phyloP scores from a whole-genome alignment of 2,888 invertebrate genomes.

The Stegana nigrithorax region DNA sequence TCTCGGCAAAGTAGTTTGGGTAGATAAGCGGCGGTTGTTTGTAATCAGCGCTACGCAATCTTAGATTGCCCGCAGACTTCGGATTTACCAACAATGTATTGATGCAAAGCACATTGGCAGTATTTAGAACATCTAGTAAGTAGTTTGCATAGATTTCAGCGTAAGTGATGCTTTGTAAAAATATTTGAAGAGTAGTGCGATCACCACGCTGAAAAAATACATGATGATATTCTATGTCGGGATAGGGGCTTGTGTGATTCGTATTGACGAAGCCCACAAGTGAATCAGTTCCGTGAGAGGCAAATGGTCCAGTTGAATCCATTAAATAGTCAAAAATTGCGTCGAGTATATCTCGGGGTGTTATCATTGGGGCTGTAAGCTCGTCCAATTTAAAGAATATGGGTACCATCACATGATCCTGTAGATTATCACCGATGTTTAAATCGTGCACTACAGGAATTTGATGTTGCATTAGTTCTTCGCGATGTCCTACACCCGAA shows the following conservation, averaged over 20 bases:
- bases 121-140: slow-evolving; percentile 29
- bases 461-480: slow-evolving; percentile 35
- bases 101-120: slow-evolving; percentile 62
- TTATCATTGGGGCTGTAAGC: slow-evolving; percentile 26
- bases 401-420: slow-evolving; percentile 80
- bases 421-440: slow-evolving; percentile 79
- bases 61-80: slow-evolving; percentile 69
- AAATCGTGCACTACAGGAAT: slow-evolving; percentile 45
- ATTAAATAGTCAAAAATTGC: slow-evolving; percentile 46
- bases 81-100: slow-evolving; percentile 68
- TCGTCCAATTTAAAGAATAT: slow-evolving; percentile 64
- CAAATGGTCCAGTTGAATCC: slow-evolving; percentile 39
- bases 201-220: slow-evolving; percentile 51
- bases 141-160: slow-evolving; percentile 29
- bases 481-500: slow-evolving; percentile 51
- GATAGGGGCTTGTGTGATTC: slow-evolving; percentile 69
- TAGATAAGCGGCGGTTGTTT: slow-evolving; percentile 71
- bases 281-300: slow-evolving; percentile 66
- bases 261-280: slow-evolving; percentile 71
- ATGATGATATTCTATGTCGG: slow-evolving; percentile 73
- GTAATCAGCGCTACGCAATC: slow-evolving; percentile 70
- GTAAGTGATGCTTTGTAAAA: slow-evolving; percentile 31
- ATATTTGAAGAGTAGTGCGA: slow-evolving; percentile 27
- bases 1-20: slow-evolving; percentile 71
- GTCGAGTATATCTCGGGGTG: neutral